Percentiles rank a stretch among this genome's conserved stretches.
Conservation (phyloP, 1,140 invertebrate genomes). For the Drosophila paulistorum region DNA sequence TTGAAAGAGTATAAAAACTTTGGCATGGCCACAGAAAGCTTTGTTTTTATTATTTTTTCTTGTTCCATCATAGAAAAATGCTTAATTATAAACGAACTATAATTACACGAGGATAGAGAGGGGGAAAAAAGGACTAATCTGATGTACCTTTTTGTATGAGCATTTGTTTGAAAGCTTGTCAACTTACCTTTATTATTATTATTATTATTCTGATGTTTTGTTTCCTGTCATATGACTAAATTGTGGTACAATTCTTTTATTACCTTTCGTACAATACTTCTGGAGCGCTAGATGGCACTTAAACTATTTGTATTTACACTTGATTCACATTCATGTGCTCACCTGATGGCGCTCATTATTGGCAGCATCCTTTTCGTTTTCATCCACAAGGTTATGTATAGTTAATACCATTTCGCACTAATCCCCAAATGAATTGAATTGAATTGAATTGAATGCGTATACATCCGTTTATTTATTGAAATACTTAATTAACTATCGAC, state of each 20-base stretch:
- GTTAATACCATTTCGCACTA: constrained; percentile 59
- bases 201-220: not conserved
- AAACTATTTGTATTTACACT: not conserved
- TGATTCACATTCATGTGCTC: not conserved
- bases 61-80: not conserved
- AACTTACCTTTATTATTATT: not conserved
- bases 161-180: not conserved
- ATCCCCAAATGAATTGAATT: constrained; percentile 7
- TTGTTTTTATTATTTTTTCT: not conserved
- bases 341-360: constrained; percentile 47
- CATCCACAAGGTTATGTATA: constrained; percentile 63
- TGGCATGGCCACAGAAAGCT: too few species aligned
- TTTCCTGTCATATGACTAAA: too few species aligned
- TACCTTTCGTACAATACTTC: not conserved
- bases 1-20: too few species aligned
- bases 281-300: not conserved
- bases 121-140: not conserved
- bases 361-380: constrained; percentile 17
- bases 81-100: constrained; percentile 2
- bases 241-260: not conserved
- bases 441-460: not conserved
- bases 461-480: not conserved
- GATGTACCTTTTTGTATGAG: not conserved
- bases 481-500: constrained; percentile 14
- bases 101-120: not conserved